A percentile compares a stretch with the other conserved stretches of the same genome.
phyloP scores from a whole-genome alignment of 2,888 invertebrate genomes.

The Stictocephala bisonia region DNA sequence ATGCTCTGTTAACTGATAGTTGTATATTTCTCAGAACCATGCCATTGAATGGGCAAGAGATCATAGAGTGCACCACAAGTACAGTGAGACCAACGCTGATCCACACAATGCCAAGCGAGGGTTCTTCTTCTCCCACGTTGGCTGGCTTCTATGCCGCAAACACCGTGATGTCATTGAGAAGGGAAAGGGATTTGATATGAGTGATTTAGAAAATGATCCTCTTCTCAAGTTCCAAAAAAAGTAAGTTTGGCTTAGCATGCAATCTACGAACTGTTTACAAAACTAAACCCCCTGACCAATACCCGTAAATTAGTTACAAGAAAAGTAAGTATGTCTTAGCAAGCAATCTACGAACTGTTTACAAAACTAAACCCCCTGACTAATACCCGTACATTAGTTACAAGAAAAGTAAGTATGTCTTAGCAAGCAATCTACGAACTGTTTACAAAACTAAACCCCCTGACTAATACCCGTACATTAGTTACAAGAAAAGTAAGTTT shows the following conservation, averaged over 20 bases:
- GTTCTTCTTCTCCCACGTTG: slow-evolving; percentile 96
- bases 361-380: too few species aligned
- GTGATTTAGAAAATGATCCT: slow-evolving; percentile 84
- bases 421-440: too few species aligned
- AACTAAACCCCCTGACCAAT: too few species aligned
- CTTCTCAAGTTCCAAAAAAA: slow-evolving; percentile 89
- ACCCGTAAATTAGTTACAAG: too few species aligned
- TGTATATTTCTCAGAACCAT: slow-evolving; percentile 60
- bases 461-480: too few species aligned
- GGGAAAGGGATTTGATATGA: slow-evolving; percentile 86
- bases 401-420: too few species aligned
- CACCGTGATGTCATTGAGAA: slow-evolving; percentile 90
- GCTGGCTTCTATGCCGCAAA: slow-evolving; percentile 92
- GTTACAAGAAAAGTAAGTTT: too few species aligned
- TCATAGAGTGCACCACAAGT: slow-evolving; percentile 91
- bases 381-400: too few species aligned
- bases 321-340: too few species aligned
- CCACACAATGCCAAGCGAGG: slow-evolving; percentile 93
- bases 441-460: too few species aligned
- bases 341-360: too few species aligned
- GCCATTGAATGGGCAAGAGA: slow-evolving; percentile 62
- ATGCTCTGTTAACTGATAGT: too few species aligned
- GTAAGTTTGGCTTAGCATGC: slow-evolving; percentile 68
- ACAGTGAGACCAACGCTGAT: slow-evolving; percentile 93
- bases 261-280: background rate